Conservation (phyloP, 2,888 invertebrate species). For the Melieria omissa region DNA sequence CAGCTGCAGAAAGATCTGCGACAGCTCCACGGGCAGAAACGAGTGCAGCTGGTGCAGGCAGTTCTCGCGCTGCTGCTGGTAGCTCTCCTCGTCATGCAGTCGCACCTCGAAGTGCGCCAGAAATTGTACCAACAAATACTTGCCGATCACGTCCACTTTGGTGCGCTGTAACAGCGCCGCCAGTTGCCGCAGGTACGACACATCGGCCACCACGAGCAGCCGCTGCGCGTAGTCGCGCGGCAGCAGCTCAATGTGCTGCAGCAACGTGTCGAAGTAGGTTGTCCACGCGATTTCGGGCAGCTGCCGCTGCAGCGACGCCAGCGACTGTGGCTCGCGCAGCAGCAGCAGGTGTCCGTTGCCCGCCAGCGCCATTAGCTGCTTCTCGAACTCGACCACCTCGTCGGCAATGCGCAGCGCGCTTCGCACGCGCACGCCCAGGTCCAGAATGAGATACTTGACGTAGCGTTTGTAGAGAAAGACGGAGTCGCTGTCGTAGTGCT, state of each 20-base stretch:
- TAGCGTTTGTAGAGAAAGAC: slow-evolving; percentile 57
- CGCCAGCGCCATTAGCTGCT: slow-evolving; percentile 46
- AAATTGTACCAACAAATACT: slow-evolving; percentile 57
- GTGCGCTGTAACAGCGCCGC: slow-evolving; percentile 39
- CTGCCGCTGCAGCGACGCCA: slow-evolving; percentile 41
- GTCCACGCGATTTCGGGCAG: slow-evolving; percentile 42
- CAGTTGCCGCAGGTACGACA: slow-evolving; percentile 48
- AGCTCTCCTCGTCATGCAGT: slow-evolving; percentile 51
- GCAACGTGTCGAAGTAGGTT: slow-evolving; percentile 51
- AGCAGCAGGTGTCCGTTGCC: slow-evolving; percentile 43
- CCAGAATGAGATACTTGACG: slow-evolving; percentile 57
- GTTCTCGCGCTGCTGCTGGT: slow-evolving; percentile 49
- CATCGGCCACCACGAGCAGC: slow-evolving; percentile 55
- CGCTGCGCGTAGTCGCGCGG: slow-evolving; percentile 36
- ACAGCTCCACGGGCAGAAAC: slow-evolving; percentile 53
- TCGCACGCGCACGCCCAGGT: slow-evolving; percentile 56
- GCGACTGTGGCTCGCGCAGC: slow-evolving; percentile 54
- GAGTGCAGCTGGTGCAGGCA: slow-evolving; percentile 53
- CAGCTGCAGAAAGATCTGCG: slow-evolving; percentile 49
- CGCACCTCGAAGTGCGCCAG: slow-evolving; percentile 57
- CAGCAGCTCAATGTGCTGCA: slow-evolving; percentile 41
- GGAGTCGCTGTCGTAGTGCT: slow-evolving; percentile 42
- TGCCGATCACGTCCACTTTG: slow-evolving; percentile 49
- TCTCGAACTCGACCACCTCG: slow-evolving; percentile 55
- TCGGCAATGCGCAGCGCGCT: slow-evolving; percentile 52